Percentiles rank a stretch among this genome's conserved stretches.
Conservation (phyloP, 1,140 invertebrate species). For the Nixonia krombeini region DNA sequence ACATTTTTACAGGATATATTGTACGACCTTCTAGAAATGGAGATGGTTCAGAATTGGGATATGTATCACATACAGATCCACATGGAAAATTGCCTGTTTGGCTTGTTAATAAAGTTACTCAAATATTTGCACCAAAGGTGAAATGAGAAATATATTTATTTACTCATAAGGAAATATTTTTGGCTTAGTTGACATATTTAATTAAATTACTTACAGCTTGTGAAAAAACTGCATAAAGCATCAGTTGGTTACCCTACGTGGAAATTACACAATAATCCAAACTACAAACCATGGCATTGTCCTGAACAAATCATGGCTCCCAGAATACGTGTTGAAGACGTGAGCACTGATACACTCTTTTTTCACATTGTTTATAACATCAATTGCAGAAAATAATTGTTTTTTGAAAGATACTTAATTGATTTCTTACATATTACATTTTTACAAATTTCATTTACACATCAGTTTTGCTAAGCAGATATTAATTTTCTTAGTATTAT, state of each 20-base stretch:
- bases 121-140: conserved; percentile 86
- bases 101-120: conserved; percentile 91
- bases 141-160: conserved; percentile 11
- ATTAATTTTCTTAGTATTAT: too few relatives aligned
- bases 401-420: too few relatives aligned
- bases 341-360: conserved; percentile 65
- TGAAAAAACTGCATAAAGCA: conserved; percentile 86
- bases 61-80: conserved; percentile 90
- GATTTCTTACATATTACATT: too few relatives aligned
- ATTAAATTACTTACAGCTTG: conserved; percentile 71
- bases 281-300: conserved; percentile 88
- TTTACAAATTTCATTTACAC: too few relatives aligned
- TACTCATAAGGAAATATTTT: conserved; percentile 11
- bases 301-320: conserved; percentile 85
- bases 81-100: conserved; percentile 89
- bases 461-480: too few relatives aligned
- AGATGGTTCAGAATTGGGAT: conserved; percentile 83
- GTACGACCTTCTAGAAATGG: conserved; percentile 72
- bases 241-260: conserved; percentile 82
- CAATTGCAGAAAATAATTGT: too few relatives aligned
- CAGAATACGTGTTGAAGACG: conserved; percentile 78
- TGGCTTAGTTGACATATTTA: too few relatives aligned
- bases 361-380: too few relatives aligned
- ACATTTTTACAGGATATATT: conserved; percentile 62
- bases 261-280: conserved; percentile 84